Base-by-base conservation (phyloP, 2,113 vertebrate species). In the Xiphias gladius region DNA sequence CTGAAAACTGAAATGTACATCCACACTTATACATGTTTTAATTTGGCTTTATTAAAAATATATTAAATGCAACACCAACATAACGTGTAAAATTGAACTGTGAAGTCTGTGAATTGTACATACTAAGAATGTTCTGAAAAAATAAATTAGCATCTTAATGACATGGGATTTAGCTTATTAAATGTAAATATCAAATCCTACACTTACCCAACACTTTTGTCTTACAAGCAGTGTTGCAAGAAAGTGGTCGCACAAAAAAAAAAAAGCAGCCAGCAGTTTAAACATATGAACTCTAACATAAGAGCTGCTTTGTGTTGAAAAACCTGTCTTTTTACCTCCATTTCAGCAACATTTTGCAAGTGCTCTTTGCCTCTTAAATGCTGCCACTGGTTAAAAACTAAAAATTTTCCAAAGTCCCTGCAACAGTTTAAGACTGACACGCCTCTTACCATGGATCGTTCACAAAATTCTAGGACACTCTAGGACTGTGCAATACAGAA, bases 341-440 rank as follows among this genome's bases (percentile, higher is more conserved):
- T 20, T 52, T 54, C 57, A 70, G 32, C 46, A 30, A 11, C n/a
- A 79, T 50, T 37, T 37, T 50, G 28, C 65, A 50, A 52, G 52
- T 32, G 50, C 26, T 4, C 1, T 7, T 0, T 2, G 3, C 14
- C 28, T 74, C 50, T 10, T 50, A 32, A 32, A 73, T 41, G 2
- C 10, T 57, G 13, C 43, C 8, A 16, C 19, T 19, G 59, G 32
- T 54, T 54, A 65, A 57, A 66, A 55, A 12, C 41, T 7, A 1
- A 17, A 66, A 57, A 66, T n/a, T 64, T 75, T 50, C 22, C 57
- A 24, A 35, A 37, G 8, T 39, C 3, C 37, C 9, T 7, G 19
- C 43, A 37, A 65, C 11, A 57, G 35, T 30, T 55, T 0, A 63
- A 26, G 62, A 62, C 50, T 55, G 73, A n/a, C 19, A 50, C 46